These are phyloP conservation scores for Cheilinus undulatus DNA, from an alignment of 2,113 vertebrate species.

Conservation along the genomic window DNA sequence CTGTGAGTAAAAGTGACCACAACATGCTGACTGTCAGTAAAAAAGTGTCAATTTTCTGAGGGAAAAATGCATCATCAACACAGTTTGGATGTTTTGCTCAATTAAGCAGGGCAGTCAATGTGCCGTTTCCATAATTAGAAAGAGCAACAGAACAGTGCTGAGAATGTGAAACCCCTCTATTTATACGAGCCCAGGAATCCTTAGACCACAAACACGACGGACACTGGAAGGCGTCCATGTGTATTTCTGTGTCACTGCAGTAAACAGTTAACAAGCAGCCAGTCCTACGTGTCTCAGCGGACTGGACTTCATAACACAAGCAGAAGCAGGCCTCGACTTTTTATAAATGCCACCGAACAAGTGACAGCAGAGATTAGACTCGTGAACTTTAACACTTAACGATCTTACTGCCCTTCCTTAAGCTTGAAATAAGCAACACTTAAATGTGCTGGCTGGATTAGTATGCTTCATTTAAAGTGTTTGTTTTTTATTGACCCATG, in stretches of 20 bases:
- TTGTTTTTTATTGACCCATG: conserved; percentile 18
- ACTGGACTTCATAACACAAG: conserved; percentile 26
- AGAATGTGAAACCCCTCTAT: conserved; percentile 45
- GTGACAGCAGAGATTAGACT: conserved; percentile 48
- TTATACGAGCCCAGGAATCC: conserved; percentile 42
- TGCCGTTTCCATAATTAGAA: conserved; percentile 23
- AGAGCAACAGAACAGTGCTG: conserved; percentile 21
- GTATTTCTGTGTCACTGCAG: conserved; percentile 62
- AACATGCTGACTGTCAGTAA: not conserved
- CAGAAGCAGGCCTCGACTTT: conserved; percentile 36
- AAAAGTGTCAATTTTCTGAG: not conserved
- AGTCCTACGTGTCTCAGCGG: conserved; percentile 40
- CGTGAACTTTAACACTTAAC: conserved; percentile 37
- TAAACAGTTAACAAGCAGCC: conserved; percentile 46
- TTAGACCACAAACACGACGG: conserved; percentile 37
- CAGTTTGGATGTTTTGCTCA: conserved; percentile 5
- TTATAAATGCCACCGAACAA: conserved; percentile 35
- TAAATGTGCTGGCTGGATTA: not conserved
- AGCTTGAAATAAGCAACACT: conserved; percentile 28
- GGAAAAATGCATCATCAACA: not conserved
- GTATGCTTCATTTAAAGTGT: not conserved
- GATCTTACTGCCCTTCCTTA: conserved; percentile 19
- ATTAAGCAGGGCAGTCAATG: conserved; percentile 6
- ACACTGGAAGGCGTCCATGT: conserved; percentile 58
- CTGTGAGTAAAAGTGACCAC: not conserved